phyloP scores from a whole-genome alignment of 2,888 invertebrate species.

The Lasiommata megera region DNA sequence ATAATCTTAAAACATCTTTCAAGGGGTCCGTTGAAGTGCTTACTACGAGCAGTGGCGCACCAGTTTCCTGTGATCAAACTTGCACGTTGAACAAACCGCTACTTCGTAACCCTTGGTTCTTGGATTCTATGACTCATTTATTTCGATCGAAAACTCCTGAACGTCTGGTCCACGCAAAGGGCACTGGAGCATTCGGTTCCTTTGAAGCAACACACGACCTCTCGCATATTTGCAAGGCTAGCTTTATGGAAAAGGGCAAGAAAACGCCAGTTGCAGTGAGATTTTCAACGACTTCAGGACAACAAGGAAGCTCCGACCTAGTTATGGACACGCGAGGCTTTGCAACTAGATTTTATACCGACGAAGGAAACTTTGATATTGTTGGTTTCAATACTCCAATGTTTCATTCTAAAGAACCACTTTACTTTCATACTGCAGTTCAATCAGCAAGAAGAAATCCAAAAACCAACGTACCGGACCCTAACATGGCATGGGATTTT shows the following conservation, averaged over 20 bases:
- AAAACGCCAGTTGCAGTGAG: background rate
- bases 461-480: background rate
- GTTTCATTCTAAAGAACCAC: background rate
- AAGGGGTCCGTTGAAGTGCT: conserved; percentile 79
- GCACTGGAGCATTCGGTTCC: background rate
- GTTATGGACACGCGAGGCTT: background rate
- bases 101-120: conserved; percentile 88
- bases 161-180: background rate
- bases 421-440: background rate
- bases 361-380: background rate
- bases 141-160: background rate
- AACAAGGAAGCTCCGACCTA: background rate
- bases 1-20: background rate
- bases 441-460: background rate
- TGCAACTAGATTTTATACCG: background rate
- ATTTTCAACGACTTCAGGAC: background rate
- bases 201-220: background rate
- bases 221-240: background rate
- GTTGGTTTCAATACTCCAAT: background rate
- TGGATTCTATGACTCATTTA: conserved; percentile 86
- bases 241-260: background rate
- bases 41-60: conserved; percentile 89
- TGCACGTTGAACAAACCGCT: conserved; percentile 89
- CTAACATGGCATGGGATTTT: background rate
- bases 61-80: conserved; percentile 86